A percentile compares a stretch with the other conserved stretches of the same genome.
phyloP scores from a whole-genome alignment of 1,140 invertebrate genomes.

The Ostrea edulis region DNA sequence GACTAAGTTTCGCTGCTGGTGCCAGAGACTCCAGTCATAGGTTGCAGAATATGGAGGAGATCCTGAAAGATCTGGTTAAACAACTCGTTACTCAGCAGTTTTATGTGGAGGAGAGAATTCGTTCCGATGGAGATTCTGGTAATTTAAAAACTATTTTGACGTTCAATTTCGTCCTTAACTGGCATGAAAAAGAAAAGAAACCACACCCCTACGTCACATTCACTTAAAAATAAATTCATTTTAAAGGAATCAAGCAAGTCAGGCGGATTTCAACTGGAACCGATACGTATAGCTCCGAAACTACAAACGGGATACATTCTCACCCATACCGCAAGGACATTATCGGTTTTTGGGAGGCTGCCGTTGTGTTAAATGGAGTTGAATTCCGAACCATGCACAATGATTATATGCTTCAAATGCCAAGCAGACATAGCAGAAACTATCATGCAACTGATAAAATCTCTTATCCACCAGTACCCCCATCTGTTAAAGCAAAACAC shows the following conservation, averaged over 20 bases:
- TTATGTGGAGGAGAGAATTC: conserved; percentile 64
- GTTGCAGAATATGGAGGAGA: conserved; percentile 42
- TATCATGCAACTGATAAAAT: conserved; percentile 68
- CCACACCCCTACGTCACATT: neutral
- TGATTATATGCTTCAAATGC: conserved; percentile 72
- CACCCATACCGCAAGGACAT: conserved; percentile 70
- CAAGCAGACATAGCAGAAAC: conserved; percentile 48
- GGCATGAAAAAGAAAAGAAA: neutral
- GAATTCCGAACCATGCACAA: conserved; percentile 76
- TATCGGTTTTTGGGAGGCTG: conserved; percentile 71
- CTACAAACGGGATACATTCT: conserved; percentile 62
- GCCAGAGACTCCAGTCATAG: neutral
- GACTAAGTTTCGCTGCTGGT: neutral
- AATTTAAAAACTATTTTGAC: neutral
- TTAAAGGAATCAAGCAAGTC: conserved; percentile 21
- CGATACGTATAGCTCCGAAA: conserved; percentile 36
- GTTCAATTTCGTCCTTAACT: neutral
- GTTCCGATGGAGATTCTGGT: conserved; percentile 65
- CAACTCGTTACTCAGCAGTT: conserved; percentile 69
- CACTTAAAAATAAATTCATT: neutral
- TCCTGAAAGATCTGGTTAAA: conserved; percentile 51
- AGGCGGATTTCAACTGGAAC: neutral
- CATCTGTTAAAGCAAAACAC: conserved; percentile 62
- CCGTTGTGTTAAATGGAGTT: conserved; percentile 71
- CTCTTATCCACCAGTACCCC: conserved; percentile 70